phyloP scores from a whole-genome alignment of 2,888 invertebrate species.

The Dicranocentrus wangi region DNA sequence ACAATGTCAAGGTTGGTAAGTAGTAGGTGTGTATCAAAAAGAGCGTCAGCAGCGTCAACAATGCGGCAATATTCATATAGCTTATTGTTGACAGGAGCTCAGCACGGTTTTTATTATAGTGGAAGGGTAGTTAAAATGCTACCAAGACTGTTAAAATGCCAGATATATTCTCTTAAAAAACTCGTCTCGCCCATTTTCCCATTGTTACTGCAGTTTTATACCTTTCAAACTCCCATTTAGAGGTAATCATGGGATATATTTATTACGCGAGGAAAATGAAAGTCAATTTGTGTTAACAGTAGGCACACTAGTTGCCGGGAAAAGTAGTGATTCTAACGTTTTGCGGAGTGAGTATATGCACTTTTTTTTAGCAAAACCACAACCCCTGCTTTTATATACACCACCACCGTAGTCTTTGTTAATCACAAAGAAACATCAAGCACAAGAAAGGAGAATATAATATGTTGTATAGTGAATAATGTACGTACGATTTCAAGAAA shows the following conservation, averaged over 20 bases:
- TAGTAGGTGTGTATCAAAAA: no score
- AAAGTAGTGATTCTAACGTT: background rate
- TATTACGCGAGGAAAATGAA: constrained; percentile 25
- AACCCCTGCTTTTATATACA: no score
- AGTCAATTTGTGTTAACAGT: constrained; percentile 33
- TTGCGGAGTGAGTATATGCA: background rate
- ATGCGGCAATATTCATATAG: background rate
- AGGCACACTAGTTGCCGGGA: no score
- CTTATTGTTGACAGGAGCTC: background rate
- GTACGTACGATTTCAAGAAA: background rate
- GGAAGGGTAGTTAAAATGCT: no score
- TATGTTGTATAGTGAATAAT: no score
- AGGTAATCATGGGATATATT: constrained; percentile 24
- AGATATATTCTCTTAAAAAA: background rate
- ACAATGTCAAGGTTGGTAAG: constrained; percentile 23
- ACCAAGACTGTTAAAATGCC: no score
- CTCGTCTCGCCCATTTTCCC: constrained; percentile 2
- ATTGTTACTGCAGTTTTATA: constrained; percentile 15
- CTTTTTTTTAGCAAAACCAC: no score
- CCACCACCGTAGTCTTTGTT: constrained; percentile 9
- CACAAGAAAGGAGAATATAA: no score
- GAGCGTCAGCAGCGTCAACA: background rate
- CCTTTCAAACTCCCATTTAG: constrained; percentile 25
- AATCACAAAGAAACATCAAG: background rate
- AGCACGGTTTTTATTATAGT: background rate